Evolutionary conservation across 2,113 vertebrate species (phyloP).

Genomic region (Corydoras sp.): DNA sequence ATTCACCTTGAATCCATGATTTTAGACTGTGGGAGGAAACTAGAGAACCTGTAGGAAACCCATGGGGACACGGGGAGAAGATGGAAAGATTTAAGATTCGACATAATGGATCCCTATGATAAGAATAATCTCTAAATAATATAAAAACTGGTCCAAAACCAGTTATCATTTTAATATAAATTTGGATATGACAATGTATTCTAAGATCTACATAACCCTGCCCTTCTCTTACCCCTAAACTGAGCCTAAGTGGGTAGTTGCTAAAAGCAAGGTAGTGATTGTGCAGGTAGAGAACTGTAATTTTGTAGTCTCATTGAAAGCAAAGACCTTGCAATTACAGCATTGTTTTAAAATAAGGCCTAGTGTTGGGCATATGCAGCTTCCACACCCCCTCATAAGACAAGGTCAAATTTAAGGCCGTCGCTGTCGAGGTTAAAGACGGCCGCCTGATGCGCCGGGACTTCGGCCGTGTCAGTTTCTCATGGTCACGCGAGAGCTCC

Average conservation of each 20-base stretch:
- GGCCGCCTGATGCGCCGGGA: conserved; percentile 14
- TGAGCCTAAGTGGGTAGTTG: neutral
- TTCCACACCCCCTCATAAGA: conserved; percentile 6
- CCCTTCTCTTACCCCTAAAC: too few relatives aligned
- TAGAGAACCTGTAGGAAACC: too few relatives aligned
- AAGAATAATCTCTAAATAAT: too few relatives aligned
- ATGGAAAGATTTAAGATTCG: too few relatives aligned
- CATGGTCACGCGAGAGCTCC: conserved; percentile 40
- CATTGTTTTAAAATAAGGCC: conserved; percentile 3
- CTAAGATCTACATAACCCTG: too few relatives aligned
- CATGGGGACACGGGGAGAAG: too few relatives aligned
- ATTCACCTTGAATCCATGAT: too few relatives aligned
- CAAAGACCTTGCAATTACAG: conserved; percentile 19
- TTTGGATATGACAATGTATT: too few relatives aligned
- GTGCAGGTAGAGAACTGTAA: conserved; percentile 10
- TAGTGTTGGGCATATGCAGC: conserved; percentile 11
- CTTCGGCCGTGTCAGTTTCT: conserved; percentile 45
- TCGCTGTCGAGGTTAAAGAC: conserved; percentile 48
- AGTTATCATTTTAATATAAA: too few relatives aligned
- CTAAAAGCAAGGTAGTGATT: conserved; percentile 2
- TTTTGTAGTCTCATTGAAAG: conserved; percentile 17
- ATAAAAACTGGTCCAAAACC: too few relatives aligned
- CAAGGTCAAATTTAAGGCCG: conserved; percentile 26
- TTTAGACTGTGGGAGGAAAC: too few relatives aligned
- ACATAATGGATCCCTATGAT: too few relatives aligned